These are phyloP conservation scores for Macrophya alboannulata DNA, from an alignment of 2,888 invertebrate genomes.

Conservation along the genomic window DNA sequence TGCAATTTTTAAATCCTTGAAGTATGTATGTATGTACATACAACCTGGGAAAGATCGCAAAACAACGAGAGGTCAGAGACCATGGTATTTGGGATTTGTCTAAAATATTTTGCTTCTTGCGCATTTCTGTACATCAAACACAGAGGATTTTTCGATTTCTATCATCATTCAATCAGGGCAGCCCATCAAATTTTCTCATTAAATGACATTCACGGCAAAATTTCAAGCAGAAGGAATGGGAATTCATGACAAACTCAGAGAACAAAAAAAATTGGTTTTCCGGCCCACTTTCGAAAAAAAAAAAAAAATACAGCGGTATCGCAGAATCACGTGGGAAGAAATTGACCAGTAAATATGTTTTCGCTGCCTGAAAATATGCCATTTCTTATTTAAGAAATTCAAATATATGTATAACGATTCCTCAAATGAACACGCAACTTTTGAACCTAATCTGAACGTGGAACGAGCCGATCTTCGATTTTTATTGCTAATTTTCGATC, in stretches of 20 bases:
- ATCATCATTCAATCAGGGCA: neutral
- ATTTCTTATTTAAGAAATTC: neutral
- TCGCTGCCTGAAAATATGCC: neutral
- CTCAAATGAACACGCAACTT: neutral
- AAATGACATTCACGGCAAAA: neutral
- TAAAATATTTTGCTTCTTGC: no score
- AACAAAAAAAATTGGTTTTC: neutral
- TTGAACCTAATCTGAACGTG: neutral
- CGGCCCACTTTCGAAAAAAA: no score
- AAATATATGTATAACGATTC: constrained; percentile 4
- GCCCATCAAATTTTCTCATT: neutral
- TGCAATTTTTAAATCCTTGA: no score
- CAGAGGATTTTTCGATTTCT: no score
- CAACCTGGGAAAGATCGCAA: neutral
- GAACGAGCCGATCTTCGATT: no score
- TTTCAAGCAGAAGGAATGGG: neutral
- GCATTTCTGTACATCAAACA: no score
- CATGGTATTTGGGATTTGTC: no score
- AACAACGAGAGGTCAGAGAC: neutral
- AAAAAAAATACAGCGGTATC: no score
- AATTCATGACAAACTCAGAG: neutral
- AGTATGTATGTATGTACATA: no score
- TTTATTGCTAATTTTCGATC: neutral
- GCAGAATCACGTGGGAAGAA: no score
- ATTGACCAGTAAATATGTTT: no score